phyloP scores from a whole-genome alignment of 2,113 vertebrate genomes.

The Tetrao urogallus region DNA sequence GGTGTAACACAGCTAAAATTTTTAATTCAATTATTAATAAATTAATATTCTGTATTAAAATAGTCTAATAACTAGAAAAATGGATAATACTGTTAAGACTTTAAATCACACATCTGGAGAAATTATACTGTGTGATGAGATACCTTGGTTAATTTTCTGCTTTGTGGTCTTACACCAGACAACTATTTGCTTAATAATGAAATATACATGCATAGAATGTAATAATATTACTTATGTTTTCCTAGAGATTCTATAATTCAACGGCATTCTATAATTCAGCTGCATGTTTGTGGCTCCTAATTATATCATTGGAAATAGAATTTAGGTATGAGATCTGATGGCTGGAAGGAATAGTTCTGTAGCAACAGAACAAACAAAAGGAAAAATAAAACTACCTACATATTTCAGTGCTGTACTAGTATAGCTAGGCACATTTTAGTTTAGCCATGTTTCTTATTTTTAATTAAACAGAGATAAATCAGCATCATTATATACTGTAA shows the following conservation, averaged over 20 bases:
- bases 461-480: conserved; percentile 54
- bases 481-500: background rate
- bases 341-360: background rate
- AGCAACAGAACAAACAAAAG: background rate
- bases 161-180: background rate
- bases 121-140: conserved; percentile 5
- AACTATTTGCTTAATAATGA: conserved; percentile 45
- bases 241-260: conserved; percentile 4
- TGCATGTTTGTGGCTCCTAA: background rate
- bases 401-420: background rate
- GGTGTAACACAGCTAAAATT: background rate
- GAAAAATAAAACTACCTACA: conserved; percentile 33
- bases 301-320: conserved; percentile 3
- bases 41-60: background rate
- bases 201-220: background rate
- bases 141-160: conserved; percentile 33
- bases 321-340: background rate
- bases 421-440: background rate
- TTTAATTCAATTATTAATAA: conserved; percentile 10
- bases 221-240: conserved; percentile 24
- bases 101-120: conserved; percentile 19
- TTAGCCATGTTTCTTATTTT: conserved; percentile 1
- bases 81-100: background rate
- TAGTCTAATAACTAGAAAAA: background rate
- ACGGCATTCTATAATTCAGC: background rate